Evolutionary conservation across 2,797 vertebrate genomes (phyloP), one percentile per base, ranked within the genome.

Genomic region (Sphenodon punctatus): DNA sequence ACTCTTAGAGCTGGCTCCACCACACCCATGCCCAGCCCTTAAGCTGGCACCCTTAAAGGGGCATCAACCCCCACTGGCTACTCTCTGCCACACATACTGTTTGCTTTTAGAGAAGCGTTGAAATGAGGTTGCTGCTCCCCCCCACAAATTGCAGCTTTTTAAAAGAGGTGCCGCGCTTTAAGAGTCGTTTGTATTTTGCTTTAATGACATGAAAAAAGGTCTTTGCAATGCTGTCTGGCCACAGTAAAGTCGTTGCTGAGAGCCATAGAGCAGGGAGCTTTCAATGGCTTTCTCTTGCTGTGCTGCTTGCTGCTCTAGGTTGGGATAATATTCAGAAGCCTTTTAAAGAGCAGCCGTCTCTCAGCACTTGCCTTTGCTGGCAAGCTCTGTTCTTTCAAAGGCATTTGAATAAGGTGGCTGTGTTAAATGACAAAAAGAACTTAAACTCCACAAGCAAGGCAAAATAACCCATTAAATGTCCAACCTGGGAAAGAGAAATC

Each of bases 361-460:
- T 67, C 63, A 84, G 46, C 30, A 55, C 82, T 73, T 86, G 61
- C 20, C 20, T 87, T 87, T 90, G 92, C 82, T 81, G 46, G 63
- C 80, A 91, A 80, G 78, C 89, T 78, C 30, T 27, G n/a, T 75
- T 90, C 76, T 89, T 66, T 91, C 80, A 89, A 88, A 89, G 36
- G 58, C 32, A 58, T 81, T 89, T 88, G 67, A 87, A 84, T 83
- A 83, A 80, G 81, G 46, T 20, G 42, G 88, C 89, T 68, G 83
- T 91, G 89, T 89, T 89, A 91, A 86, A 89, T 75, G 74, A 87
- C 81, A 82, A 48, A 1, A 90, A 87, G 73, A 78, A 30, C 65
- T 80, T 86, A 78, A 83, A 34, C 53, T 30, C 85, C 86, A 87
- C 88, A 80, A 85, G 74, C 89, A 88, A 83, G 70, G 61, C 76